phyloP scores from a whole-genome alignment of 2,888 invertebrate genomes.

The Furcula furcula region DNA sequence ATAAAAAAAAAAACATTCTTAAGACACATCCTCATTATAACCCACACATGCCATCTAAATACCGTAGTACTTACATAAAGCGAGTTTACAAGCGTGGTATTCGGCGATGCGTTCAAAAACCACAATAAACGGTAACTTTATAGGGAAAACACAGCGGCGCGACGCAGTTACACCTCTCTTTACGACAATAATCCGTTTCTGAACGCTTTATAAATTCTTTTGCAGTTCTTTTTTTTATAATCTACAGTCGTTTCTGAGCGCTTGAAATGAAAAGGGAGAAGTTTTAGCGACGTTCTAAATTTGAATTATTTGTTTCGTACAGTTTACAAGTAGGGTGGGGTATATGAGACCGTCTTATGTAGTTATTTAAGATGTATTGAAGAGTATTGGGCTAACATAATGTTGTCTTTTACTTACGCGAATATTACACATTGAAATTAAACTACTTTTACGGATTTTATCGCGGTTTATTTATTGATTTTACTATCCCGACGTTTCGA shows the following conservation, averaged over 20 bases:
- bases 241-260: conserved; percentile 39
- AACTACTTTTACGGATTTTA: no score
- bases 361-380: no score
- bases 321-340: conserved; percentile 2
- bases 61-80: conserved; percentile 18
- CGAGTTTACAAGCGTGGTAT: conserved; percentile 30
- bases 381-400: no score
- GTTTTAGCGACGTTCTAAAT: conserved; percentile 27
- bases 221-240: conserved; percentile 39
- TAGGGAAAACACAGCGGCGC: conserved; percentile 38
- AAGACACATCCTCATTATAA: conserved; percentile 3
- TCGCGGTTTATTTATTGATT: no score
- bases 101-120: conserved; percentile 49
- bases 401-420: no score
- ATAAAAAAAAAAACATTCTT: no score
- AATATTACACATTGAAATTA: no score
- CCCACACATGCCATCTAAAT: conserved; percentile 7
- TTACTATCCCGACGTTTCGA: no score
- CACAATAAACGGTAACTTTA: conserved; percentile 67
- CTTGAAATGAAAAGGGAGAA: conserved; percentile 28
- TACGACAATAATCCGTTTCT: conserved; percentile 68
- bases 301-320: conserved; percentile 21
- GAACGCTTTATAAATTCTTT: conserved; percentile 56
- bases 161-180: conserved; percentile 52
- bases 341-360: conserved; percentile 15